A percentile compares a stretch with the other conserved stretches of the same genome.
Evolutionary conservation across 2,888 invertebrate species (phyloP).

Genomic region (Caenorhabditis becei): DNA sequence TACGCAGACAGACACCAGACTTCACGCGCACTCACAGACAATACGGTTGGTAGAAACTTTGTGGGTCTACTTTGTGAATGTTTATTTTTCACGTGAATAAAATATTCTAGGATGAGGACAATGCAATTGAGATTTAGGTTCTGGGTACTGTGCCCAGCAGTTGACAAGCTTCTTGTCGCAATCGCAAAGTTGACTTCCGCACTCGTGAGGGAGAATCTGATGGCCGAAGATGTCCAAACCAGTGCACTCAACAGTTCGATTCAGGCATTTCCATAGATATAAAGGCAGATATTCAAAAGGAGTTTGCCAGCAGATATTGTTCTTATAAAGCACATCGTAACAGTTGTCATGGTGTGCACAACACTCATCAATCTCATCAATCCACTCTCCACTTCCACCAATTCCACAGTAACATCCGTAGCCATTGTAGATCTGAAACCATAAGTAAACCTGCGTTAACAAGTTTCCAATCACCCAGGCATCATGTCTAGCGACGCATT

Average conservation of each 20-base stretch:
- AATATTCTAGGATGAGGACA: constrained; percentile 46
- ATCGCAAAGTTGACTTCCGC: constrained; percentile 37
- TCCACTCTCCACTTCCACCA: constrained; percentile 36
- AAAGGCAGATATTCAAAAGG: constrained; percentile 47
- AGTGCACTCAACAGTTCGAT: constrained; percentile 25
- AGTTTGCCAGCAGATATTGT: constrained; percentile 23
- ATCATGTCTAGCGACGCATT: constrained; percentile 31
- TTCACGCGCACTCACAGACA: too few species aligned
- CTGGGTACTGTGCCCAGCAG: constrained; percentile 39
- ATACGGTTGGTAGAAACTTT: too few species aligned
- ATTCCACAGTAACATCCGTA: constrained; percentile 55
- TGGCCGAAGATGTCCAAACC: constrained; percentile 33
- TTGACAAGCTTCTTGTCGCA: constrained; percentile 50
- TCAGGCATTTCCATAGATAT: constrained; percentile 37
- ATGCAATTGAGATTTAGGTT: constrained; percentile 20
- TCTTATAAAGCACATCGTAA: constrained; percentile 12
- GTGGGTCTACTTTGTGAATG: too few species aligned
- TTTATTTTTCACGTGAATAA: not conserved
- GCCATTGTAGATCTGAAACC: constrained; percentile 46
- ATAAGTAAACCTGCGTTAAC: too few species aligned
- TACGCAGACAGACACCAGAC: too few species aligned
- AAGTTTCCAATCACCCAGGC: constrained; percentile 27
- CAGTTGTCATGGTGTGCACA: constrained; percentile 35
- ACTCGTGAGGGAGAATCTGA: constrained; percentile 35
- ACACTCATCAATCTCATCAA: constrained; percentile 51